phyloP scores from a whole-genome alignment of 2,888 invertebrate species.

The Zaprionus bogoriensis region DNA sequence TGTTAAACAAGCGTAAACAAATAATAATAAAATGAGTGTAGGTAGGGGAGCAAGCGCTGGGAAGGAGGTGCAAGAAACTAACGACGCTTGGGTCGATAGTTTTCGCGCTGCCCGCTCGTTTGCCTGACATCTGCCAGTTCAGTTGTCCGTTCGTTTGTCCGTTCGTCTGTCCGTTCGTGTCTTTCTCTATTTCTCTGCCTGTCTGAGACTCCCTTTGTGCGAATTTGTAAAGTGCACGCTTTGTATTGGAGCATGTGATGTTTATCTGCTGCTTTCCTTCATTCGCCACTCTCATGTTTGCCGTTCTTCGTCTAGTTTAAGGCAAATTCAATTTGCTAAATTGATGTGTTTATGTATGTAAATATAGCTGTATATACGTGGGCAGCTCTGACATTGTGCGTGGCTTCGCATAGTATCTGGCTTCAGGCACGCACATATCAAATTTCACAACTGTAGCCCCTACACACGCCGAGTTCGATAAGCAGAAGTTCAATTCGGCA shows the following conservation, averaged over 20 bases:
- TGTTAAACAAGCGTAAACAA: conserved; percentile 52
- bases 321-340: conserved; percentile 52
- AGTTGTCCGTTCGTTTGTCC: neutral
- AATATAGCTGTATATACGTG: neutral
- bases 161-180: conserved; percentile 5
- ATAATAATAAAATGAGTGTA: conserved; percentile 14
- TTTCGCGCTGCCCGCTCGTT: conserved; percentile 22
- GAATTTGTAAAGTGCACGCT: conserved; percentile 34
- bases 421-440: neutral
- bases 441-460: neutral
- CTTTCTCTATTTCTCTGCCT: neutral
- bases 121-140: conserved; percentile 29
- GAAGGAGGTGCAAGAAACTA: neutral
- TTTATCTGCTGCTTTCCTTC: conserved; percentile 35
- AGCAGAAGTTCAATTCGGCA: neutral
- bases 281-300: conserved; percentile 20
- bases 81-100: conserved; percentile 46
- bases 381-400: neutral
- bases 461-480: neutral
- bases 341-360: conserved; percentile 19
- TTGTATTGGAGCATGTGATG: conserved; percentile 28
- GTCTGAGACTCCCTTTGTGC: conserved; percentile 40
- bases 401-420: neutral
- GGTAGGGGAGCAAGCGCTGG: neutral
- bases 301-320: conserved; percentile 17